These are phyloP conservation scores for Agrotis clavis DNA, from an alignment of 2,888 invertebrate species.

Conservation along the genomic window DNA sequence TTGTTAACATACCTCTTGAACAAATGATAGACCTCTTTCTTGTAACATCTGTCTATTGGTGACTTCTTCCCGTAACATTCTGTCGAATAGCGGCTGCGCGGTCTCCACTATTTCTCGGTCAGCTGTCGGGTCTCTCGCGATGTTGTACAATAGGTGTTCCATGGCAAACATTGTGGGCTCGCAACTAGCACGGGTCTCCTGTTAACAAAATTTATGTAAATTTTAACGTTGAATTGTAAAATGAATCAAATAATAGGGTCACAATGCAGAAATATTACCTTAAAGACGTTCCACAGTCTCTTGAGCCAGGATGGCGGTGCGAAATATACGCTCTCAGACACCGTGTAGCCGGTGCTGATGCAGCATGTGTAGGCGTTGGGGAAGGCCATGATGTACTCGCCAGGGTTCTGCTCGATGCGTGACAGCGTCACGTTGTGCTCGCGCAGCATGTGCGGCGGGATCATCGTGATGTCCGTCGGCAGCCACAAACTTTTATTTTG, in stretches of 20 bases:
- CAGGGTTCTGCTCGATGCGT: conserved; percentile 95
- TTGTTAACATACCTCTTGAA: conserved; percentile 24
- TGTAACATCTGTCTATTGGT: conserved; percentile 37
- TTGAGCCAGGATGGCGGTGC: conserved; percentile 95
- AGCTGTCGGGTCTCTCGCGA: conserved; percentile 93
- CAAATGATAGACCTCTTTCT: conserved; percentile 12
- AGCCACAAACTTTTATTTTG: conserved; percentile 97
- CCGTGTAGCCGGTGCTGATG: conserved; percentile 96
- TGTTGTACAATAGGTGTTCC: conserved; percentile 94
- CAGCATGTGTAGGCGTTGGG: conserved; percentile 96
- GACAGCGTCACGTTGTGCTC: conserved; percentile 95
- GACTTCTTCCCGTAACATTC: conserved; percentile 40
- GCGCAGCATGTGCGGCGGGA: conserved; percentile 95
- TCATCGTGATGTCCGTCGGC: conserved; percentile 98
- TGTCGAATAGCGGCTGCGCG: conserved; percentile 36
- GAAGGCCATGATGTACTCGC: conserved; percentile 97
- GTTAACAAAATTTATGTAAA: conserved; percentile 20
- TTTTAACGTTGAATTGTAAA: no score
- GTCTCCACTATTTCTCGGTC: conserved; percentile 53
- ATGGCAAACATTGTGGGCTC: conserved; percentile 98
- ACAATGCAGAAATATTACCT: conserved; percentile 83
- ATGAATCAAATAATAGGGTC: no score
- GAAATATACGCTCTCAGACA: conserved; percentile 98
- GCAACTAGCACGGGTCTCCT: conserved; percentile 95
- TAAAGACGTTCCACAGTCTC: conserved; percentile 93